These are phyloP conservation scores for Noctua pronuba DNA, from an alignment of 2,888 invertebrate species.

Conservation along the genomic window DNA sequence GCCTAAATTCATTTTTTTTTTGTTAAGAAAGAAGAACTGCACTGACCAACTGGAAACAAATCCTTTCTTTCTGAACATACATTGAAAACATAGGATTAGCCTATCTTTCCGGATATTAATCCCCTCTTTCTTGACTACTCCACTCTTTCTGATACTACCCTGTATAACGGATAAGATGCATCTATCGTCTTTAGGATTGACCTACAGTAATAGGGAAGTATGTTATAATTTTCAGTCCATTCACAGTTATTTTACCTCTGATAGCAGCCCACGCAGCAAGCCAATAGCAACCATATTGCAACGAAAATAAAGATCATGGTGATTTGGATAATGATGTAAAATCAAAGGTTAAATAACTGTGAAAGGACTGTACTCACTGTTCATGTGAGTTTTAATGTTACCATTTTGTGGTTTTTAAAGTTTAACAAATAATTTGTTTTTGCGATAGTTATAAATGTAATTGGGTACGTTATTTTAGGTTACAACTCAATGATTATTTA, in stretches of 20 bases:
- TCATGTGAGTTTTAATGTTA: slow-evolving; percentile 39
- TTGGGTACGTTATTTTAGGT: slow-evolving; percentile 16
- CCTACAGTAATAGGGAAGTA: neutral
- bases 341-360: neutral
- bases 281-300: neutral
- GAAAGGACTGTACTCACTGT: neutral
- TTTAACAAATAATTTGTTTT: slow-evolving; percentile 28
- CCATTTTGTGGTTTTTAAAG: slow-evolving; percentile 34
- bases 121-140: neutral
- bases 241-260: neutral
- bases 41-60: neutral
- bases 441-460: slow-evolving; percentile 22
- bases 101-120: neutral
- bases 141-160: neutral
- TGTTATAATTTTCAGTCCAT: neutral
- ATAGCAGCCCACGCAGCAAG: neutral
- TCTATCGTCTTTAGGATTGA: slow-evolving; percentile 12
- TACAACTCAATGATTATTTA: slow-evolving; percentile 1
- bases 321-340: neutral
- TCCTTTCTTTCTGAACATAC: neutral
- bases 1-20: neutral
- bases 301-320: neutral
- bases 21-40: neutral
- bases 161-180: neutral
- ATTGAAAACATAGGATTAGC: no score